Evolutionary conservation across 2,888 invertebrate genomes (phyloP), one percentile per base, ranked within the genome.

Genomic region (Cosmia pyralina): DNA sequence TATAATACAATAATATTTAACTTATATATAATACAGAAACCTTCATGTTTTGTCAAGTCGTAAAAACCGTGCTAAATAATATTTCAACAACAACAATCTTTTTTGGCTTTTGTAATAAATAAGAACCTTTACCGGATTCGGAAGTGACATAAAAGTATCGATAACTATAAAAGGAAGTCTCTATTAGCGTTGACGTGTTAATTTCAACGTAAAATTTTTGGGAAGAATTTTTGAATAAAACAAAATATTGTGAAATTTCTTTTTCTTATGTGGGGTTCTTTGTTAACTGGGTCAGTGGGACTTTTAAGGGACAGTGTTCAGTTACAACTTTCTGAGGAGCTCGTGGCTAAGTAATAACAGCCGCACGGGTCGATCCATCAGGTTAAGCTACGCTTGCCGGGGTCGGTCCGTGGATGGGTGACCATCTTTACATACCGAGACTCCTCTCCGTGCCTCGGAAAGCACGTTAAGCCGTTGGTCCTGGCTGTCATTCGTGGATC

Each of bases 91-190:
- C 48, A 13, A 28, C 63, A n/a, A 67, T 15, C 0, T 15, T 17
- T 41, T 7, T 22, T 13, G 22, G 10, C 10, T 8, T 53, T n/a
- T 59, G 50, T 7, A 28, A 28, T 28, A 38, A n/a, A 48, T 70
- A 81, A 78, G 17, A 60, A 72, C 79, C 73, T 79, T 72, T 73
- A 57, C 72, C 65, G 73, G 75, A 76, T 66, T 77, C 85, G 86
- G 85, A 86, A 85, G 79, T 79, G 62, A 66, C 65, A 63, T 59
- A 72, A 71, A 76, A 77, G 17, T 76, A 82, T 77, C 79, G 77
- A 81, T 79, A 87, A 74, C 74, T 60, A 63, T 59, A 69, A 69
- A 75, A 72, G 83, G 83, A 81, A 82, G 72, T 44, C 65, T 59
- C 64, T 72, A 77, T 86, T 85, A 81, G 72, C 77, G 60, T 5